Conservation (phyloP, 1,140 invertebrate species). For the Rhynchophorus ferrugineus region DNA sequence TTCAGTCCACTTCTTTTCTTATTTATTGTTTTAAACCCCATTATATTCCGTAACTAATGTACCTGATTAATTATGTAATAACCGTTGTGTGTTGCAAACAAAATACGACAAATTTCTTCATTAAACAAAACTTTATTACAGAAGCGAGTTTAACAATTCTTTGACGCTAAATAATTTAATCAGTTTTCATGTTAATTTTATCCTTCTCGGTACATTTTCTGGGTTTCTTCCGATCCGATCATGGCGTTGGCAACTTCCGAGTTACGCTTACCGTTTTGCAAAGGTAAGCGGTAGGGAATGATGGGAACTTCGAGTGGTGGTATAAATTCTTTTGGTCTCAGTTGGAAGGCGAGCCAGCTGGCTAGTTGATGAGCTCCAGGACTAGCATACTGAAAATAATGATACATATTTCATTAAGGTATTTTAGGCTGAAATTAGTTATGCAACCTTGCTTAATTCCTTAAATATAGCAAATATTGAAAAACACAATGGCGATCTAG, state of each 20-base stretch:
- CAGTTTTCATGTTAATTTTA: slow-evolving; percentile 10
- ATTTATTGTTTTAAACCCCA: no score
- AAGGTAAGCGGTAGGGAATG: slow-evolving; percentile 28
- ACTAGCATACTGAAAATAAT: slow-evolving; percentile 29
- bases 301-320: slow-evolving; percentile 27
- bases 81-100: no score
- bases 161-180: slow-evolving; percentile 1
- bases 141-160: slow-evolving; percentile 9
- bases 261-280: slow-evolving; percentile 33
- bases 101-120: no score
- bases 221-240: slow-evolving; percentile 33
- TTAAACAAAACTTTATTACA: no score
- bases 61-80: no score
- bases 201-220: slow-evolving; percentile 35
- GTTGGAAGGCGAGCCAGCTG: slow-evolving; percentile 31
- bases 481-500: no score
- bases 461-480: no score
- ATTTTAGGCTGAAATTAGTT: no score
- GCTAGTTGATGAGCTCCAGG: slow-evolving; percentile 35
- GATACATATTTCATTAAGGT: no score
- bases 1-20: no score
- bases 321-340: slow-evolving; percentile 28
- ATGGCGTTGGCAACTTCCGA: slow-evolving; percentile 37
- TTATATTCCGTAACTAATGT: no score
- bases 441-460: no score